These are phyloP conservation scores for Criorhina ranunculi DNA, from an alignment of 2,888 invertebrate genomes.

Conservation along the genomic window DNA sequence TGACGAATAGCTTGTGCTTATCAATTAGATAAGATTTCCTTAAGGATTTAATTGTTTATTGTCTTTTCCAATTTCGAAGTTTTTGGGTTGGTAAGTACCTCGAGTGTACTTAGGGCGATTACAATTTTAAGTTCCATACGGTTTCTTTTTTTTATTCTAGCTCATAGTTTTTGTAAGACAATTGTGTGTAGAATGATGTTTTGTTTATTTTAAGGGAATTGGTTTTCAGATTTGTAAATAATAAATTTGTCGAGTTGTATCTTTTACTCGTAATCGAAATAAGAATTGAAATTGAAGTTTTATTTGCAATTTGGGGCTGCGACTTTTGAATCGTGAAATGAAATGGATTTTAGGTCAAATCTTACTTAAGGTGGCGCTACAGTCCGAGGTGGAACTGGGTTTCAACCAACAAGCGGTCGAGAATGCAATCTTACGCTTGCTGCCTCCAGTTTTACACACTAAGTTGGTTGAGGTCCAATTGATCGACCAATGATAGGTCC, in stretches of 20 bases:
- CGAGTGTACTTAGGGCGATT: constrained; percentile 23
- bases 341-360: background rate
- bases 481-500: too few relatives aligned
- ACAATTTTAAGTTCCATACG: constrained; percentile 13
- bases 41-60: background rate
- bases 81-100: constrained; percentile 26
- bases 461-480: too few relatives aligned
- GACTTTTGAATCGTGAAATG: too few relatives aligned
- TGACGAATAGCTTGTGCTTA: constrained; percentile 14
- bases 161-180: constrained; percentile 38
- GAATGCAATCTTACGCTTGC: too few relatives aligned
- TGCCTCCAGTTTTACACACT: too few relatives aligned
- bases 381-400: too few relatives aligned
- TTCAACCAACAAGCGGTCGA: too few relatives aligned
- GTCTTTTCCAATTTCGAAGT: constrained; percentile 21
- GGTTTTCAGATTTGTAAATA: constrained; percentile 52
- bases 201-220: constrained; percentile 13
- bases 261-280: background rate
- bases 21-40: constrained; percentile 10
- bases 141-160: constrained; percentile 29
- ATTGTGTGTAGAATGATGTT: background rate
- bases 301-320: background rate
- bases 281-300: background rate
- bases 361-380: too few relatives aligned
- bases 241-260: background rate